Conservation (phyloP, 2,113 vertebrate genomes). For the Apistogramma diplotaenia region DNA sequence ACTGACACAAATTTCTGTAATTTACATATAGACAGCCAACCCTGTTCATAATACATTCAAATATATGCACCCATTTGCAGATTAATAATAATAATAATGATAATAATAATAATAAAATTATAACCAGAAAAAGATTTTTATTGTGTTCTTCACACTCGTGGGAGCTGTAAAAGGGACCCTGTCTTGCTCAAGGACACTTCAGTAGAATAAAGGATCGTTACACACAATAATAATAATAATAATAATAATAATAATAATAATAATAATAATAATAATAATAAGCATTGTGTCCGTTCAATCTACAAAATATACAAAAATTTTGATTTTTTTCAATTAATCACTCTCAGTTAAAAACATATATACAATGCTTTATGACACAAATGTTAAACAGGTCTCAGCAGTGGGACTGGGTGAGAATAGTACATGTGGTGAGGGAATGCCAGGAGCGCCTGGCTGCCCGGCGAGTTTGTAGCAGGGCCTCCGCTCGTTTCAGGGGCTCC, state of each 20-base stretch:
- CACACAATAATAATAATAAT: constrained; percentile 53
- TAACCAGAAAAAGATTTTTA: constrained; percentile 25
- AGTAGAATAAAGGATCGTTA: constrained; percentile 30
- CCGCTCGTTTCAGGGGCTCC: constrained; percentile 78
- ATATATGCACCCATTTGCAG: constrained; percentile 25
- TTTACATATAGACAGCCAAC: constrained; percentile 56
- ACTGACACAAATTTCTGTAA: constrained; percentile 56
- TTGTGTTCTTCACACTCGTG: neutral
- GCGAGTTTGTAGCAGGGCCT: constrained; percentile 71
- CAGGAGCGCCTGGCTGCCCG: constrained; percentile 85
- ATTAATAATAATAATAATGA: constrained; percentile 16
- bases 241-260: constrained; percentile 58
- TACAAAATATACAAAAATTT: constrained; percentile 65
- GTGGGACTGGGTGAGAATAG: constrained; percentile 92
- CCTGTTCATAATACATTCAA: constrained; percentile 44
- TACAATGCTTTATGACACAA: constrained; percentile 21
- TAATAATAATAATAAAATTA: constrained; percentile 46
- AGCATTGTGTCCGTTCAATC: constrained; percentile 19
- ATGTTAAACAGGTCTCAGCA: constrained; percentile 89
- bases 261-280: constrained; percentile 42
- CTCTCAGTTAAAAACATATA: constrained; percentile 47
- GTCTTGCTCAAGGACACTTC: neutral
- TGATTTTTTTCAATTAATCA: constrained; percentile 1
- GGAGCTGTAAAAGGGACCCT: neutral
- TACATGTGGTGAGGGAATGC: constrained; percentile 92